Base-by-base conservation (phyloP, 1,140 invertebrate genomes). In the Drosophila kepulauana region DNA sequence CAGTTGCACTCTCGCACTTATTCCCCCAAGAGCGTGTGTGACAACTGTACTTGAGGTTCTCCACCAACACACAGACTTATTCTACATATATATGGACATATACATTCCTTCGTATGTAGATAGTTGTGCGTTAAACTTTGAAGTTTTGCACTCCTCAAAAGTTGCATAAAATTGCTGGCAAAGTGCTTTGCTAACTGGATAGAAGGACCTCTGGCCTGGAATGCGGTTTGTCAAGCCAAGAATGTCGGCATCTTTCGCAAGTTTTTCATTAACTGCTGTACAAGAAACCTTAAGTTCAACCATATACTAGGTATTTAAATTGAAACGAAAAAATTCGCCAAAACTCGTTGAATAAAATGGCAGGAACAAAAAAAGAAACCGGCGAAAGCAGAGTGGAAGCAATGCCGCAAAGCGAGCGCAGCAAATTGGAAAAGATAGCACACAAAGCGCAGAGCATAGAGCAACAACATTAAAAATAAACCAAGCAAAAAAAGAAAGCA, bases 401-500 rank as follows among this genome's bases (percentile, higher is more conserved):
- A 71, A 38, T 71, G 68, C 61, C 30, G 52, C 33, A 69, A 72
- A 66, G 70, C 28, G 58, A 54, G 46, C 33, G 61, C 43, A 57
- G 58, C 48, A 81, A 77, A 69, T 81, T 77, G 61, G 30, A 81
- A 80, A 80, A 81, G 68, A 71, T 71, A 75, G 54, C 69, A 43
- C 58, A 16, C 43, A 65, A 38, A 77, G 16, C 58, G 51, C n/a
- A 52, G 15, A 71, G 30, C 41, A 41, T 10, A 30, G 51, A 48
- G 33, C 56, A 49, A 45, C 25, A 65, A 35, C 25, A 65, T 52
- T n/a, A 56, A 30, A 62, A 46, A 25, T 57, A 52, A 68, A 43
- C 28, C 46, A 20, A 43, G 51, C n/a, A 41, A 62, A 16, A 68
- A 48, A 68, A 68, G 56, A 38, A 33, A 35, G 45, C 4, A 64